Base-by-base conservation (phyloP, 2,797 vertebrate species). In the Helarctos malayanus region DNA sequence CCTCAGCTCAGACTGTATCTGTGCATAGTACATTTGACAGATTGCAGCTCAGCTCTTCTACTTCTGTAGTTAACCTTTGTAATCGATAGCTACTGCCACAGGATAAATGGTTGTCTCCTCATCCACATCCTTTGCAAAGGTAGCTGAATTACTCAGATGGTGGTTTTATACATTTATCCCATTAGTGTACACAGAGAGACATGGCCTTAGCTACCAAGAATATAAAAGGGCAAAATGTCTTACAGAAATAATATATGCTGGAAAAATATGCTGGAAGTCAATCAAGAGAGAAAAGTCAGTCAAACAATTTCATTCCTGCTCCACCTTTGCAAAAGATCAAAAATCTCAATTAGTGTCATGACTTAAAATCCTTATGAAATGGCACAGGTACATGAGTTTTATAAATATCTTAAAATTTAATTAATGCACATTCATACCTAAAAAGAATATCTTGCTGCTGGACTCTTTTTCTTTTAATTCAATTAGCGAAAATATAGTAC, bases 221-320 rank as follows among this genome's bases (percentile, higher is more conserved):
- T 15, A 65, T 57, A 80, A 91, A 95, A 86, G 23, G 25, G 21
- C 29, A 57, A 94, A 79, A 90, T 78, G 32, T 79, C 85, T 54
- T 38, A 75, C 80, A 86, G 25, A 87, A 45, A 69, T 68, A 89
- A 78, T 7, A 65, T 65, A 65, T 65, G 63, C 63, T 65, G 15
- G 15, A n/a, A 65, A 65, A 65, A 35, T 19, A 59, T 78, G 4
- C 38, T 57, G 59, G 41, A 68, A 29, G n/a, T 59, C 69, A 84
- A 63, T 49, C 12, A 61, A 45, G 83, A 68, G 38, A 90, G 47
- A 75, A 94, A 88, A 73, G 63, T 10, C n/a, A 90, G 21, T 45
- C 29, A 47, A 80, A 71, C 25, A 84, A 84, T 29, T 47, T 56
- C 68, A 54, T 75, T 47, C 29, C 29, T n/a, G 38, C n/a, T 73